Evolutionary conservation across 2,113 vertebrate species (phyloP).

Genomic region (Phalacrocorax brasilianus): DNA sequence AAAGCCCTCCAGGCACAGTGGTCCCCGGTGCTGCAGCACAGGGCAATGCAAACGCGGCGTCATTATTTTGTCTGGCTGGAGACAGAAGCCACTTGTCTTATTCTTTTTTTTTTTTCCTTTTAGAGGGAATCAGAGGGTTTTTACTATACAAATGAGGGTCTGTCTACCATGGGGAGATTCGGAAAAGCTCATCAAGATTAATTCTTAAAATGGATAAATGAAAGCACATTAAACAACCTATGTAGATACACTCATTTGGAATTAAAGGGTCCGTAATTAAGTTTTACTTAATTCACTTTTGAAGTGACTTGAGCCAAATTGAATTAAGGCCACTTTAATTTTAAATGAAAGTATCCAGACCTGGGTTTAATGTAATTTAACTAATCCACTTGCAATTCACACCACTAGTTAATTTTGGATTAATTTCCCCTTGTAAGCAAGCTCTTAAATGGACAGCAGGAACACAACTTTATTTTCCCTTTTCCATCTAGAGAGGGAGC

Average conservation of each 20-base stretch:
- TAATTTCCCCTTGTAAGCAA: slow-evolving; percentile 37
- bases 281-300: slow-evolving; percentile 62
- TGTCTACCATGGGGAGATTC: neutral
- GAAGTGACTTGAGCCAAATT: slow-evolving; percentile 62
- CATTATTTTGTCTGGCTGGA: neutral
- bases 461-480: neutral
- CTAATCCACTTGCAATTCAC: slow-evolving; percentile 63
- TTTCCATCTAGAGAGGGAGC: neutral
- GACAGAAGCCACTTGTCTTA: neutral
- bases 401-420: slow-evolving; percentile 57
- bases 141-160: neutral
- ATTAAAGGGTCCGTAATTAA: slow-evolving; percentile 47
- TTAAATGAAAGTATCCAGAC: slow-evolving; percentile 52
- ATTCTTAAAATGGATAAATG: slow-evolving; percentile 38
- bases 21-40: neutral
- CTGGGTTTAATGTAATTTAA: slow-evolving; percentile 44
- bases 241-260: slow-evolving; percentile 46
- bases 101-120: neutral
- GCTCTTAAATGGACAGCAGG: neutral
- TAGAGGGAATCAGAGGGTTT: neutral
- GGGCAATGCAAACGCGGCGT: neutral
- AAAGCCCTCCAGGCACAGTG: neutral
- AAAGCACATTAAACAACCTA: slow-evolving; percentile 46
- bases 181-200: slow-evolving; percentile 43
- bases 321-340: slow-evolving; percentile 63